Evolutionary conservation across 2,113 vertebrate genomes (phyloP), one percentile per base, ranked within the genome.

Genomic region (Meleagris gallopavo): DNA sequence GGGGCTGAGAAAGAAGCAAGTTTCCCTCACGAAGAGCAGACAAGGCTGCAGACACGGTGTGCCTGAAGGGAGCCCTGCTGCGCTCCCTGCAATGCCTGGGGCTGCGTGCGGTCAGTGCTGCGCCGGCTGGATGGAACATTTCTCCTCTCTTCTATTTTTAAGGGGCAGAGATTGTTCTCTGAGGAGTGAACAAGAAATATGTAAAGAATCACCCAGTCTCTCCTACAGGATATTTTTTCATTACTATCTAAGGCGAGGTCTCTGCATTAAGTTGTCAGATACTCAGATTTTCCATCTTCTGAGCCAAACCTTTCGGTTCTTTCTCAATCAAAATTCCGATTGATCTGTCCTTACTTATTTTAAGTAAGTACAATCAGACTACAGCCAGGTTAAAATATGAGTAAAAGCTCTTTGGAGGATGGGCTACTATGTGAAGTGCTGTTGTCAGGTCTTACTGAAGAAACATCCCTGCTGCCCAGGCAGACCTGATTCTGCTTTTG

Each of bases 191-290:
- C 13, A 62, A 58, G 38, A 90, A 90, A 69, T 76, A 86, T 71
- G 77, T 58, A 48, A 72, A 32, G 83, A 92, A 82, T 73, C 64
- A 16, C 58, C 60, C 80, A 57, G 83, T 38, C 73, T 78, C 67
- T 10, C 82, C 83, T 17, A 78, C 1, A 5, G 83, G 75, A 65
- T 81, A 30, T 75, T 77, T 86, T 54, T 60, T 93, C 69, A 46
- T 76, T 69, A 46, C 86, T 94, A 64, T 92, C 92, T 77, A 60
- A 52, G 94, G 73, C 80, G 32, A 84, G 46, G 61, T 81, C 86
- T 90, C 81, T 34, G 15, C 41, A 29, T 80, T 36, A 11, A 64
- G 78, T 55, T 81, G 87, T 52, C 34, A 70, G 69, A 84, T 10
- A 16, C 21, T 88, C 82, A 93, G 67, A 91, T 65, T 87, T 96